Conservation (phyloP, 2,797 vertebrate species). For the Acipenser oxyrinchus region DNA sequence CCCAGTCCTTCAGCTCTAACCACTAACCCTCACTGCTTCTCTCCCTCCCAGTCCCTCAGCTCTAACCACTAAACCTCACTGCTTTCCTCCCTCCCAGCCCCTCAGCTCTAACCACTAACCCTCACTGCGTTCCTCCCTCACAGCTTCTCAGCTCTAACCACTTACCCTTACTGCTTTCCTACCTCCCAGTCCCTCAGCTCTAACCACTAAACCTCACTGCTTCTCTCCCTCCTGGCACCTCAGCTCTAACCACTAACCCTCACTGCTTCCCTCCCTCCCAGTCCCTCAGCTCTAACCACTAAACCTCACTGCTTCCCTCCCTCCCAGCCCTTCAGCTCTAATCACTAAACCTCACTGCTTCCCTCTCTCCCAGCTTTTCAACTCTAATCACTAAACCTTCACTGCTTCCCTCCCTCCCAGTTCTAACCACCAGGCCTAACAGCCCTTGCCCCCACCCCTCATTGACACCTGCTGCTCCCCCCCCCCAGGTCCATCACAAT, state of each 20-base stretch:
- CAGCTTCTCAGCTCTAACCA: not conserved
- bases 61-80: not conserved
- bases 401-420: too few species aligned
- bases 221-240: not conserved
- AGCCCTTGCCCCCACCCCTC: too few species aligned
- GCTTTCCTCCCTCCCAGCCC: not conserved
- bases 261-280: not conserved
- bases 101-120: not conserved
- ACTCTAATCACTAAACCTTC: not conserved
- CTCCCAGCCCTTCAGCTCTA: not conserved
- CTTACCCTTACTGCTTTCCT: not conserved
- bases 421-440: too few species aligned
- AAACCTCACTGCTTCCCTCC: not conserved
- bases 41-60: not conserved
- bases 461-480: too few species aligned
- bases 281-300: not conserved
- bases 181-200: not conserved
- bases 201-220: not conserved
- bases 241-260: not conserved
- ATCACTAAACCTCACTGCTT: not conserved
- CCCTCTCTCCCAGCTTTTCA: not conserved
- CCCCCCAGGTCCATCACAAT: too few species aligned
- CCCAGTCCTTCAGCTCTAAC: not conserved
- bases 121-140: not conserved
- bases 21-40: not conserved